phyloP scores from a whole-genome alignment of 2,888 invertebrate genomes.

The Cephus pulcher region DNA sequence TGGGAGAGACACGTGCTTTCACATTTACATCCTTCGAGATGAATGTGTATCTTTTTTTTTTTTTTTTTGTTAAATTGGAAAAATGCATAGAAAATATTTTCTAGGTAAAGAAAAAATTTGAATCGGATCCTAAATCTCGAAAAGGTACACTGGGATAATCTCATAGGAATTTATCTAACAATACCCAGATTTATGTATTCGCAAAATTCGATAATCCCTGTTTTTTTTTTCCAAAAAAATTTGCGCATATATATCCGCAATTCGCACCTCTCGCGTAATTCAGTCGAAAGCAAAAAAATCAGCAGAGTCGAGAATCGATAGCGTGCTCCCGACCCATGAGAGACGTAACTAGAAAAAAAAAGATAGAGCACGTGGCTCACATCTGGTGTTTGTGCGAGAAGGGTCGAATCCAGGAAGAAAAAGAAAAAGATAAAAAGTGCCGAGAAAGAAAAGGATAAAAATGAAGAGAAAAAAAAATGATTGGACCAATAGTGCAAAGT shows the following conservation, averaged over 20 bases:
- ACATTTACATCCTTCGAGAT: neutral
- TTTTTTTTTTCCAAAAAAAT: neutral
- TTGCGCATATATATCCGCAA: too few species aligned
- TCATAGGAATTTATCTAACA: neutral
- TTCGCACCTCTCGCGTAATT: neutral
- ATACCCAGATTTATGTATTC: neutral
- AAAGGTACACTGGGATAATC: neutral
- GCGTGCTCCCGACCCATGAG: neutral
- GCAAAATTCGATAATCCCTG: neutral
- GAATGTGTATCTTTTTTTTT: neutral
- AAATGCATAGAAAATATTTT: neutral
- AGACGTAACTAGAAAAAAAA: slow-evolving; percentile 2
- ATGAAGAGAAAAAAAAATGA: neutral
- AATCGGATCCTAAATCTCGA: neutral
- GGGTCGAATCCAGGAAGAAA: neutral
- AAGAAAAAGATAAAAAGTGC: slow-evolving; percentile 4
- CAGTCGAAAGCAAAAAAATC: neutral
- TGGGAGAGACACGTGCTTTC: neutral
- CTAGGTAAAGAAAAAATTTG: neutral
- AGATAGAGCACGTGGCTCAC: slow-evolving; percentile 32
- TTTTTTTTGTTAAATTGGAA: neutral
- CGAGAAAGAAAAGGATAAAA: slow-evolving; percentile 2
- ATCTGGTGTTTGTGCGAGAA: slow-evolving; percentile 28
- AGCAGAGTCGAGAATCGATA: neutral
- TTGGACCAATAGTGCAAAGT: slow-evolving; percentile 12